Conservation (phyloP, 2,797 vertebrate species). For the Peromyscus melanophrys region DNA sequence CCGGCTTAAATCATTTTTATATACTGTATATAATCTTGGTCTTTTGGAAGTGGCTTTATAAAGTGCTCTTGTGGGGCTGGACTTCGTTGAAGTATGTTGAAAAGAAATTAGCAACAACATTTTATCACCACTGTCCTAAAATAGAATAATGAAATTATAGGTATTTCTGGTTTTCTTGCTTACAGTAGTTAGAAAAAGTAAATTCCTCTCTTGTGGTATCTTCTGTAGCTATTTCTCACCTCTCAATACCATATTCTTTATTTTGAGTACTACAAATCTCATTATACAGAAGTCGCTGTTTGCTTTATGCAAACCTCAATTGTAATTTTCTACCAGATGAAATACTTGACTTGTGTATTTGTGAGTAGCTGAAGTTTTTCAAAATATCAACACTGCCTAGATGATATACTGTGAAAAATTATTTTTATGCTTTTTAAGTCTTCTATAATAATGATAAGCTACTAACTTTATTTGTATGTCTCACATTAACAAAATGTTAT, state of each 20-base stretch:
- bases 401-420: background rate
- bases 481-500: conserved; percentile 39
- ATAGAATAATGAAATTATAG: conserved; percentile 8
- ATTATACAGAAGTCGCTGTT: background rate
- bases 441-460: conserved; percentile 1
- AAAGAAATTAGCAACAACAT: conserved; percentile 36
- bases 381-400: background rate
- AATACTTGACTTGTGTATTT: background rate
- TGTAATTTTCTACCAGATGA: conserved; percentile 19
- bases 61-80: background rate
- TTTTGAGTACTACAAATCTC: conserved; percentile 32
- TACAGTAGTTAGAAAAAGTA: background rate
- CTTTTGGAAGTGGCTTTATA: conserved; percentile 30
- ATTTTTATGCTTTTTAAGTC: conserved; percentile 1
- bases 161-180: background rate
- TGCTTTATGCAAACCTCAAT: conserved; percentile 37
- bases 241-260: conserved; percentile 19
- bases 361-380: conserved; percentile 18
- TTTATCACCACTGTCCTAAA: conserved; percentile 41
- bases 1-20: too few relatives aligned
- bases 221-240: background rate
- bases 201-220: background rate
- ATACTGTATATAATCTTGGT: background rate
- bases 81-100: background rate
- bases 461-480: conserved; percentile 34